phyloP scores from a whole-genome alignment of 2,797 vertebrate genomes.

The Notoglanidium macrostoma region DNA sequence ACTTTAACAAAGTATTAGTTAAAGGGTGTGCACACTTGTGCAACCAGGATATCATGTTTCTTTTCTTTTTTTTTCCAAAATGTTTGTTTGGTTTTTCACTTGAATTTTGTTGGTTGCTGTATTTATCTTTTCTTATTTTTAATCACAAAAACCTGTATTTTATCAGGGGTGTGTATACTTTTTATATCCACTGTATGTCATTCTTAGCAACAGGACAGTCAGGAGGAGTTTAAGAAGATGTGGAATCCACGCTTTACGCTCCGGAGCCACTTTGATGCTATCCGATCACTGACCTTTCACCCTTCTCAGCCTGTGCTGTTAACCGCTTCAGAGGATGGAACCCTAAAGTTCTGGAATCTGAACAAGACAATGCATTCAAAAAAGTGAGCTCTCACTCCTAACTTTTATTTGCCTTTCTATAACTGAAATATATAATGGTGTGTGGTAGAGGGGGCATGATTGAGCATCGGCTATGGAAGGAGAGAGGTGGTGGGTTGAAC shows the following conservation, averaged over 20 bases:
- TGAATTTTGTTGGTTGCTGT: not conserved
- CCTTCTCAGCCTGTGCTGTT: constrained; percentile 84
- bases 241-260: constrained; percentile 92
- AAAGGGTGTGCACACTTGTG: too few species aligned
- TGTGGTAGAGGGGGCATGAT: not conserved
- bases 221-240: constrained; percentile 87
- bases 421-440: not conserved
- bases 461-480: not conserved
- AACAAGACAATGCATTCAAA: constrained; percentile 88
- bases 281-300: constrained; percentile 87
- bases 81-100: not conserved
- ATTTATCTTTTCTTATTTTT: not conserved
- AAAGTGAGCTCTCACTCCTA: constrained; percentile 73
- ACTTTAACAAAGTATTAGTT: too few species aligned
- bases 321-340: constrained; percentile 87
- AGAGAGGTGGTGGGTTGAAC: not conserved
- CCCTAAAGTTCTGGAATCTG: constrained; percentile 91
- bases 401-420: not conserved
- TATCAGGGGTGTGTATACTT: not conserved
- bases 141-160: not conserved
- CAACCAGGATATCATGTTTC: not conserved
- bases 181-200: not conserved
- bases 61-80: not conserved
- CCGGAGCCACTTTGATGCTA: constrained; percentile 89
- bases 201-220: constrained; percentile 82